Evolutionary conservation across 2,113 vertebrate species (phyloP).

Genomic region (Cyprinodon tularosa): DNA sequence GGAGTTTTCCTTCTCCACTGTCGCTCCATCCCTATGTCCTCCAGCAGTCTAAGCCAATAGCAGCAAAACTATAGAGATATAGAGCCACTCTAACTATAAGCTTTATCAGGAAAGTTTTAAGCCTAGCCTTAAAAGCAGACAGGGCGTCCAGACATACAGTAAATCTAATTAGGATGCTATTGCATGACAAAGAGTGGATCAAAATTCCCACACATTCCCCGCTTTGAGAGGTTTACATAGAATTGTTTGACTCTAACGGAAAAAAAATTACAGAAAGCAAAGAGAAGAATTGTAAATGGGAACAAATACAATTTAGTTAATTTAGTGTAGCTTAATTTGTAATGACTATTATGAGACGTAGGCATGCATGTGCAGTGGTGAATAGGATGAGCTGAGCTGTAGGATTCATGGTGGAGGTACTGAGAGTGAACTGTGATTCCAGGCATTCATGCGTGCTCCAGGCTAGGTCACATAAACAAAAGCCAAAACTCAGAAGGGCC

Average conservation of each 20-base stretch:
- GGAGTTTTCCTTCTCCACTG: no score
- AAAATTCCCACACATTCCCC: neutral
- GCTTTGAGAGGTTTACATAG: neutral
- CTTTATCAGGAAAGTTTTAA: no score
- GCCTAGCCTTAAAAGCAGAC: no score
- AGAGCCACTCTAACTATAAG: no score
- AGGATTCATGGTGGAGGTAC: conserved; percentile 6
- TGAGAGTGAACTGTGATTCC: conserved; percentile 13
- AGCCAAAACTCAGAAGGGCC: conserved; percentile 40
- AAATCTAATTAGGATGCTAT: neutral
- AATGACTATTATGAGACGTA: conserved; percentile 62
- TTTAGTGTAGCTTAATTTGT: conserved; percentile 72
- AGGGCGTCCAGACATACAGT: no score
- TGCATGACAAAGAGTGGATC: neutral
- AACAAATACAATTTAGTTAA: neutral
- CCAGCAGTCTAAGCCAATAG: no score
- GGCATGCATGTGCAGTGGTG: conserved; percentile 8
- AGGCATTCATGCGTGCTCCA: conserved; percentile 26
- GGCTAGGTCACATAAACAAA: conserved; percentile 63
- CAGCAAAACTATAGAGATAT: no score
- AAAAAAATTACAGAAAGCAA: neutral
- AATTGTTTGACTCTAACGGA: neutral
- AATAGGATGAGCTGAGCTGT: neutral
- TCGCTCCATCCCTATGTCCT: no score
- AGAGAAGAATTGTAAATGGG: no score